These are phyloP conservation scores for Crocallis elinguaria DNA, from an alignment of 2,888 invertebrate species.

Conservation along the genomic window DNA sequence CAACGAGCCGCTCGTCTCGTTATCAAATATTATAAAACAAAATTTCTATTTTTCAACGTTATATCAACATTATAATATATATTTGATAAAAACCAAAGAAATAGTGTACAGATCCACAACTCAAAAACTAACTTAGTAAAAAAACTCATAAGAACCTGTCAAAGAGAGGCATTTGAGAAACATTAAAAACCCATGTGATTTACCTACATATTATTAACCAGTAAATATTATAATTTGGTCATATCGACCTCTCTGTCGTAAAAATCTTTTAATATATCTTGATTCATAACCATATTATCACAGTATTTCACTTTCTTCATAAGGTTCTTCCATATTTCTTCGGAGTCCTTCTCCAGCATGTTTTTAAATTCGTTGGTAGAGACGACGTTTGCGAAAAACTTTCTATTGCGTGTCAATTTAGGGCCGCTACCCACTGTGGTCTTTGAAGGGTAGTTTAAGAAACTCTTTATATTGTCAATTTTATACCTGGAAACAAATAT, in stretches of 20 bases:
- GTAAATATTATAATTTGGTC: conserved; percentile 2
- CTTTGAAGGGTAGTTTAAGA: conserved; percentile 61
- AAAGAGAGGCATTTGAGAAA: no score
- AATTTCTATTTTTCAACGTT: no score
- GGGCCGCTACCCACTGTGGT: conserved; percentile 70
- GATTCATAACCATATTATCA: conserved; percentile 57
- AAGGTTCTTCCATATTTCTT: conserved; percentile 46
- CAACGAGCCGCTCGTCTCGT: no score
- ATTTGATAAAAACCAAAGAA: no score
- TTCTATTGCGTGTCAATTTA: conserved; percentile 66
- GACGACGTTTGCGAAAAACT: conserved; percentile 72
- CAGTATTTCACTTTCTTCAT: conserved; percentile 67
- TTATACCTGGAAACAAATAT: conserved; percentile 51
- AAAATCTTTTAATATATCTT: conserved; percentile 53
- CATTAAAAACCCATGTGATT: no score
- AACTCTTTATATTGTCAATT: conserved; percentile 58
- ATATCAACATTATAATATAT: no score
- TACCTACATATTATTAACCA: no score
- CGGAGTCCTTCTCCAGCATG: conserved; percentile 59
- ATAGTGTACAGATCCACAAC: no score
- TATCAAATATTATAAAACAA: no score
- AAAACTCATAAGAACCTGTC: no score
- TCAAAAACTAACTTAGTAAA: no score
- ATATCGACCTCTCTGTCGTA: conserved; percentile 58
- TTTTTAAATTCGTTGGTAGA: conserved; percentile 58